Conservation (phyloP, 2,113 vertebrate genomes). For the Rhineura floridana region DNA sequence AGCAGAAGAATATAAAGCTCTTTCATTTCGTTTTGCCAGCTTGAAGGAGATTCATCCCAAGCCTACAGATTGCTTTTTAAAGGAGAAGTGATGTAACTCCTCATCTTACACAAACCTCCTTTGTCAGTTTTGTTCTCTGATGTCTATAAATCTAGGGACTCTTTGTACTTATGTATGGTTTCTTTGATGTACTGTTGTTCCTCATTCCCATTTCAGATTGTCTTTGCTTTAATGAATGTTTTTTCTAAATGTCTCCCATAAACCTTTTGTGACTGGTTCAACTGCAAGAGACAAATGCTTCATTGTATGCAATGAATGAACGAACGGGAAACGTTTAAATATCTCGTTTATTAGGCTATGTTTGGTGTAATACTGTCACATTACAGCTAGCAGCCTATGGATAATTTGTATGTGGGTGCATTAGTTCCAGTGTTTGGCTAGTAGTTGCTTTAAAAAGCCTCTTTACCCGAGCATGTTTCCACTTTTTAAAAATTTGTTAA, state of each 20-base stretch:
- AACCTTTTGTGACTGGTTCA: constrained; percentile 34
- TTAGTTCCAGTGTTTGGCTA: constrained; percentile 48
- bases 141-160: constrained; percentile 24
- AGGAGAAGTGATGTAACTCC: background rate
- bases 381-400: background rate
- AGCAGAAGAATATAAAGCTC: background rate
- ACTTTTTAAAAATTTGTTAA: background rate
- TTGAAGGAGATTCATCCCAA: constrained; percentile 8
- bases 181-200: constrained; percentile 25
- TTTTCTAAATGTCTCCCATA: constrained; percentile 41
- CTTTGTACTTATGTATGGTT: background rate
- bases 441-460: constrained; percentile 1
- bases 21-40: background rate
- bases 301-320: constrained; percentile 55
- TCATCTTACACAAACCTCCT: constrained; percentile 27
- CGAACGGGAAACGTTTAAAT: constrained; percentile 57
- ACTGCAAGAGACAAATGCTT: constrained; percentile 56
- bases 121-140: constrained; percentile 17
- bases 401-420: constrained; percentile 34
- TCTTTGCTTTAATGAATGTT: constrained; percentile 37
- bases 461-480: background rate
- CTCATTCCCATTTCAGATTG: background rate
- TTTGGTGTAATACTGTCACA: constrained; percentile 36
- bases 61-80: background rate
- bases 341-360: constrained; percentile 36